Percentiles rank a stretch among this genome's conserved stretches.
Conservation (phyloP, 2,113 vertebrate species). For the Dipodomys ordii region DNA sequence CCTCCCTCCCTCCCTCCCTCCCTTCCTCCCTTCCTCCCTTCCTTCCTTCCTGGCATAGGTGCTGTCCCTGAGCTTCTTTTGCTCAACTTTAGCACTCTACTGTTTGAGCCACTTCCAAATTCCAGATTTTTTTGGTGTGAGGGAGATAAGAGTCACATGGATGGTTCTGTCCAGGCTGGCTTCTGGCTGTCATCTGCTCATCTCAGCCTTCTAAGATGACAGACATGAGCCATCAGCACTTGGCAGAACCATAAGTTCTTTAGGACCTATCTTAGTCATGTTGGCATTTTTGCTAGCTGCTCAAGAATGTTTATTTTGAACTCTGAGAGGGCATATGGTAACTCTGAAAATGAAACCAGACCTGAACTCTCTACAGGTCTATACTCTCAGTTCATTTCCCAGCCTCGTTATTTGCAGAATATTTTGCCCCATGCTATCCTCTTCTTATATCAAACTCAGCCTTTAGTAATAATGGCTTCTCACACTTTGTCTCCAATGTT, state of each 20-base stretch:
- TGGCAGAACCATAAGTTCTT: neutral
- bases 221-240: too few species aligned
- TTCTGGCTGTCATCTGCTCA: too few species aligned
- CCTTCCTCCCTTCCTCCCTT: too few species aligned
- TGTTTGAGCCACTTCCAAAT: too few species aligned
- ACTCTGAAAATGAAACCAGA: slow-evolving; percentile 47
- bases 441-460: neutral
- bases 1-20: too few species aligned
- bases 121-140: too few species aligned
- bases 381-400: neutral
- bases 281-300: neutral
- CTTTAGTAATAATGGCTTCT: slow-evolving; percentile 49
- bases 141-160: too few species aligned
- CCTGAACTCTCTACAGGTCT: neutral
- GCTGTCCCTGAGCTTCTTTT: too few species aligned
- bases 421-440: neutral
- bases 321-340: neutral
- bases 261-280: neutral
- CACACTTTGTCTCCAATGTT: slow-evolving; percentile 10
- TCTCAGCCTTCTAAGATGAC: too few species aligned
- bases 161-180: too few species aligned
- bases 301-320: neutral
- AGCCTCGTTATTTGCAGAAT: slow-evolving; percentile 29
- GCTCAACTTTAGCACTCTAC: too few species aligned
- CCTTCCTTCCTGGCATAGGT: too few species aligned